Conservation (phyloP, 2,888 invertebrate species). For the Nemotelus pantherinus region DNA sequence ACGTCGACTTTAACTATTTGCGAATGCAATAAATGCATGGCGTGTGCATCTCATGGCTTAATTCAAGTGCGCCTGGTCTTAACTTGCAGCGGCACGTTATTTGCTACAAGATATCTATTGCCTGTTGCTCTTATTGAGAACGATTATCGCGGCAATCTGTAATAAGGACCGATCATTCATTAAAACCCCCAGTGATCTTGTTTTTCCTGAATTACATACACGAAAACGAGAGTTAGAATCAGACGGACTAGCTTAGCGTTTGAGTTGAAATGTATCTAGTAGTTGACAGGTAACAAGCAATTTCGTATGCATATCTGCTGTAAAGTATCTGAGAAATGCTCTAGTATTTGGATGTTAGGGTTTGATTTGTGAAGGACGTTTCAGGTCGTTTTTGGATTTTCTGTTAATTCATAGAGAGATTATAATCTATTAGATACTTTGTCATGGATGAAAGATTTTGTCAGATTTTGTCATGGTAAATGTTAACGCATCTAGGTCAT, state of each 20-base stretch:
- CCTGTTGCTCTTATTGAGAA: constrained; percentile 34
- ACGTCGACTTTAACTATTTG: neutral
- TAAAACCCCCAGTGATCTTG: constrained; percentile 40
- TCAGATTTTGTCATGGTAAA: too few relatives aligned
- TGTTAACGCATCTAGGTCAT: too few relatives aligned
- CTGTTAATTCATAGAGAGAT: too few relatives aligned
- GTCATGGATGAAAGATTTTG: too few relatives aligned
- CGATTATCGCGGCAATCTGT: constrained; percentile 43
- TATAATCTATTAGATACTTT: too few relatives aligned
- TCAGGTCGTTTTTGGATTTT: too few relatives aligned
- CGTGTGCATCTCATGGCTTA: constrained; percentile 30
- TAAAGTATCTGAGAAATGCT: constrained; percentile 19
- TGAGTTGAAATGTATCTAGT: neutral
- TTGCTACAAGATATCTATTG: neutral
- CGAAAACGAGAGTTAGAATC: constrained; percentile 7
- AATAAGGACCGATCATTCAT: constrained; percentile 45
- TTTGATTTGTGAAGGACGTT: constrained; percentile 24
- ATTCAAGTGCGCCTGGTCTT: constrained; percentile 34
- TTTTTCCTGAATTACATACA: constrained; percentile 27
- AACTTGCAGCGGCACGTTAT: neutral
- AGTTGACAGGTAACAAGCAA: constrained; percentile 40
- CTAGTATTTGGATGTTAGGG: constrained; percentile 1
- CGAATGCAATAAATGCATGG: constrained; percentile 4
- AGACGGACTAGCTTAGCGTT: neutral
- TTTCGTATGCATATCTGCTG: constrained; percentile 18